Evolutionary conservation across 2,113 vertebrate species (phyloP).

Genomic region (Heliornis fulica): DNA sequence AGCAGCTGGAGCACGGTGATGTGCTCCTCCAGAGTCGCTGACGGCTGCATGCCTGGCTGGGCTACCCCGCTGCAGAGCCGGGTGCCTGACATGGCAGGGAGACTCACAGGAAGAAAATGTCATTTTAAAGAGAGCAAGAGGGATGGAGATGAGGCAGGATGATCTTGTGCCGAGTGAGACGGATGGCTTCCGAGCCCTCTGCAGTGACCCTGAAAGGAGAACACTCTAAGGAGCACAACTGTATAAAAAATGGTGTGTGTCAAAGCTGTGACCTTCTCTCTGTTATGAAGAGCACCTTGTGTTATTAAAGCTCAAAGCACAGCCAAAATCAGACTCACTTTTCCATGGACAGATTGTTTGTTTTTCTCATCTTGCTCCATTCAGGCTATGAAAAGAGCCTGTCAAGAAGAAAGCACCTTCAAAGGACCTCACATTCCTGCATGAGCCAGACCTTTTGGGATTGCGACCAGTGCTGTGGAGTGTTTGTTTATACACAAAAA

Average conservation of each 20-base stretch:
- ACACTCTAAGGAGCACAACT: background rate
- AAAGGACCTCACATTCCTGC: background rate
- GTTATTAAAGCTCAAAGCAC: background rate
- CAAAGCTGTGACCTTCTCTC: background rate
- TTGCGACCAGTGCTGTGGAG: background rate
- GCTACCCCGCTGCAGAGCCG: background rate
- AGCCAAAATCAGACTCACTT: background rate
- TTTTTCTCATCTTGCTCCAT: conserved; percentile 9
- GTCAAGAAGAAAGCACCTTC: background rate
- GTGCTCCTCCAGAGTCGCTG: background rate
- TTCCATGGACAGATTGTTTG: background rate
- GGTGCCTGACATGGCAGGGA: background rate
- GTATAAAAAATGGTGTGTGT: background rate
- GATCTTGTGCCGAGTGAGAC: background rate
- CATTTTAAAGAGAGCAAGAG: background rate
- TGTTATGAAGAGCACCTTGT: background rate
- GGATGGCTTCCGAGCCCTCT: background rate
- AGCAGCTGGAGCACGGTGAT: background rate
- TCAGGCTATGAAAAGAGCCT: background rate
- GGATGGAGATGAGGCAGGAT: background rate
- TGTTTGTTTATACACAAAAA: background rate
- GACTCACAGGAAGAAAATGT: background rate
- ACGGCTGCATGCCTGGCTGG: background rate
- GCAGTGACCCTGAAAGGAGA: background rate
- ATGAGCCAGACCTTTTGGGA: background rate